Evolutionary conservation across 1,140 invertebrate species (phyloP), one percentile per base, ranked within the genome.

Genomic region (Calliopsis andreniformis): DNA sequence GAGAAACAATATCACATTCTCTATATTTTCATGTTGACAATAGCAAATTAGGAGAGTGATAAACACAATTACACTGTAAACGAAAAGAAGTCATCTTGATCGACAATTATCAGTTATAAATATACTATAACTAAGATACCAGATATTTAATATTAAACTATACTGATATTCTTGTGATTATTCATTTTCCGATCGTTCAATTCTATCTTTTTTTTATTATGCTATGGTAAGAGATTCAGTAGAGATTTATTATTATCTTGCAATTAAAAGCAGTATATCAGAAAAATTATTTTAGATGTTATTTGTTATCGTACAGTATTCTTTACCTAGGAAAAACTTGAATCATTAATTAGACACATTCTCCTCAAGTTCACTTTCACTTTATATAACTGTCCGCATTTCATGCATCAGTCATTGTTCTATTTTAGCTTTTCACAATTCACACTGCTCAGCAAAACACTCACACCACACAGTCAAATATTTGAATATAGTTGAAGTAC

Each of bases 1-100:
- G 51, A 72, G 76, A 72, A 51, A 61, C 69, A 83, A 59, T 82
- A 59, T 83, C 39, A 79, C 47, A 79, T 35, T 59, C 55, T 23
- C 56, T 56, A 78, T 49, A 53, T 67, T 68, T 56, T 76, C 47
- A 32, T 69, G 51, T 78, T 73, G 63, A 78, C 76, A 67, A 73
- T 79, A 58, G 76, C 7, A 32, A 42, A 59, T 72, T 63, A 81
- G 35, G 14, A 69, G 56, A 42, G 16, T n/a, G 39, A 12, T 59
- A 61, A 70, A 43, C 25, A 51, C 28, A 14, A 76, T 61, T 43
- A 39, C 18, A 35, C 49, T 70, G 39, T 55, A 49, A 82, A 47
- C 51, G 42, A 28, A 32, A 56, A 39, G 42, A 51, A 23, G 45
- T 35, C 25, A 53, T 25, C 53, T 39, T 58, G 25, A 47, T 28